These are phyloP conservation scores for Megaleporinus macrocephalus DNA, from an alignment of 2,113 vertebrate species.

Conservation along the genomic window DNA sequence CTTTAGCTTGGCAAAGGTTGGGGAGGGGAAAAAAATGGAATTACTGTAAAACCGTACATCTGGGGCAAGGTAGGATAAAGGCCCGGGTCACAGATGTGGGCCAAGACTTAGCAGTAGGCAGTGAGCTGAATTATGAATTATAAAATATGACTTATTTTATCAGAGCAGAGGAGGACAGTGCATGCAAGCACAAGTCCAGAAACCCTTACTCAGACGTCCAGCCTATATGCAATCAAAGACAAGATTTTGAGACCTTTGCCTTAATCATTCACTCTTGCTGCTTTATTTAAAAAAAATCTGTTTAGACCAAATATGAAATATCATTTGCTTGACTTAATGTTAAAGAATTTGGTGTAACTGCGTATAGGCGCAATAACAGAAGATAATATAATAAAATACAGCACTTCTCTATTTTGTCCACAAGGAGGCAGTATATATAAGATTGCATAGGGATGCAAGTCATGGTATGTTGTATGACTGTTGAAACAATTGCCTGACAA, in stretches of 20 bases:
- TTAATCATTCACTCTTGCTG: background rate
- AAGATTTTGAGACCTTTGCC: background rate
- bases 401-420: background rate
- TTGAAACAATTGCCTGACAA: no score
- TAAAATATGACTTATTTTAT: constrained; percentile 29
- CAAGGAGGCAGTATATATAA: background rate
- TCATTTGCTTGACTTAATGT: background rate
- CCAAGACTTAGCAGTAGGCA: constrained; percentile 68
- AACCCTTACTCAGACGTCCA: background rate
- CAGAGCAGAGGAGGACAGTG: background rate
- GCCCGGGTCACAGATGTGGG: constrained; percentile 69
- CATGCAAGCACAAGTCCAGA: background rate
- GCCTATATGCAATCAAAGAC: background rate
- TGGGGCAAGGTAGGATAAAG: constrained; percentile 78
- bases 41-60: constrained; percentile 73
- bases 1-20: constrained; percentile 77
- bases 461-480: no score
- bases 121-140: constrained; percentile 18
- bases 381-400: background rate
- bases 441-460: background rate
- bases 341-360: background rate
- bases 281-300: background rate
- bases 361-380: background rate
- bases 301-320: background rate
- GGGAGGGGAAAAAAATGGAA: constrained; percentile 70